Percentiles rank a stretch among this genome's conserved stretches.
phyloP scores from a whole-genome alignment of 2,888 invertebrate species.

The Hedychridium roseum region DNA sequence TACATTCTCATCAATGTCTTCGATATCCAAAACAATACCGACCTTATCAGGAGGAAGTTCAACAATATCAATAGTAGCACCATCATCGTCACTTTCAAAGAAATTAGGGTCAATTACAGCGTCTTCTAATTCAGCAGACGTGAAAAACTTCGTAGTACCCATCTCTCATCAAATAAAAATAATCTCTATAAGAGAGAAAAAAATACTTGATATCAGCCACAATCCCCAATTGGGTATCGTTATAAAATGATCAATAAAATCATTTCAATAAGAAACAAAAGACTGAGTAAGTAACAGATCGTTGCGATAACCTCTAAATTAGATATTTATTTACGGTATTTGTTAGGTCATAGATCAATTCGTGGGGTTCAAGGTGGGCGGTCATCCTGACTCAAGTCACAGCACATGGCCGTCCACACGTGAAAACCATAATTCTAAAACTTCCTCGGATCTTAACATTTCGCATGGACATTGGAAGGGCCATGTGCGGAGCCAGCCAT shows the following conservation, averaged over 20 bases:
- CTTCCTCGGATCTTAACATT: too few relatives aligned
- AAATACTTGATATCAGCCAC: slow-evolving; percentile 2
- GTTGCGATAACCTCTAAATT: too few relatives aligned
- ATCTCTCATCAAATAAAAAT: slow-evolving; percentile 2
- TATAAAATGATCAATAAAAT: not conserved
- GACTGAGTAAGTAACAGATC: not conserved
- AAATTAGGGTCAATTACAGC: not conserved
- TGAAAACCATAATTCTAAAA: too few relatives aligned
- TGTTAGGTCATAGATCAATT: too few relatives aligned
- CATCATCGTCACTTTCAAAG: slow-evolving; percentile 1
- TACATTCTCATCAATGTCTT: slow-evolving; percentile 1
- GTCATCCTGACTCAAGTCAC: too few relatives aligned
- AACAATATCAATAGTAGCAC: slow-evolving; percentile 2
- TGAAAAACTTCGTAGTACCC: not conserved
- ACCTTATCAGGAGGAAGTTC: slow-evolving; percentile 2
- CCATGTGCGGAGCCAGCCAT: too few relatives aligned
- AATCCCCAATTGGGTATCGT: not conserved
- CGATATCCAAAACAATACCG: slow-evolving; percentile 1
- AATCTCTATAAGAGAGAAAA: slow-evolving; percentile 4
- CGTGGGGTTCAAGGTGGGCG: too few relatives aligned
- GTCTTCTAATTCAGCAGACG: not conserved
- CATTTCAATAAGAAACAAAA: not conserved
- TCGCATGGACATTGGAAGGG: too few relatives aligned
- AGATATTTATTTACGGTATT: too few relatives aligned
- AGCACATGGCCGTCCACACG: too few relatives aligned